Conservation (phyloP, 64 coral and sea anemone genomes). For the Exaiptasia diaphana region DNA sequence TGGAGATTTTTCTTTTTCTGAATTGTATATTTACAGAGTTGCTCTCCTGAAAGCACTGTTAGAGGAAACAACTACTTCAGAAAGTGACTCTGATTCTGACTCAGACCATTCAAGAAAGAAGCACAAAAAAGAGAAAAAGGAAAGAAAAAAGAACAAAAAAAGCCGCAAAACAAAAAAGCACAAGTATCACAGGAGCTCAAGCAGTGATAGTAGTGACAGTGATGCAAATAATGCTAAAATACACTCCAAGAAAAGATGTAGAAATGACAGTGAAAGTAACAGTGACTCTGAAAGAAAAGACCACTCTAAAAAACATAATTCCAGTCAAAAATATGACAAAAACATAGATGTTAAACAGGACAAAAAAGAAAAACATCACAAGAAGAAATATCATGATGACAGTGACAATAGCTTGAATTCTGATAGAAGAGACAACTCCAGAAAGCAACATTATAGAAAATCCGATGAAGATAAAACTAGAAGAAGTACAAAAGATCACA, state of each 20-base stretch:
- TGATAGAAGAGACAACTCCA: no score
- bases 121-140: conserved; percentile 10
- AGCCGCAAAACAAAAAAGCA: conserved; percentile 19
- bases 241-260: no score
- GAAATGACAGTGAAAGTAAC: no score
- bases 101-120: not conserved
- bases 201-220: not conserved
- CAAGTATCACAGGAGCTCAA: conserved; percentile 10
- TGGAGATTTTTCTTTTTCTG: not conserved
- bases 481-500: not conserved
- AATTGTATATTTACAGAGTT: conserved; percentile 43
- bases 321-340: no score
- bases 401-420: no score
- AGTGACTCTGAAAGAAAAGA: no score
- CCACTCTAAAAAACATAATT: no score
- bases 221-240: not conserved
- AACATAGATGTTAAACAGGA: no score
- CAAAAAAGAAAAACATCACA: no score
- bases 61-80: conserved; percentile 74
- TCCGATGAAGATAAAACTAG: no score
- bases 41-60: conserved; percentile 64
- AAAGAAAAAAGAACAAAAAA: conserved; percentile 29
- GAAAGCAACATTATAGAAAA: no score
- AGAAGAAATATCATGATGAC: no score
- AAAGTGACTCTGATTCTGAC: conserved; percentile 36